Evolutionary conservation across 2,888 invertebrate genomes (phyloP), one percentile per base, ranked within the genome.

Genomic region (Synergus laeviventris): DNA sequence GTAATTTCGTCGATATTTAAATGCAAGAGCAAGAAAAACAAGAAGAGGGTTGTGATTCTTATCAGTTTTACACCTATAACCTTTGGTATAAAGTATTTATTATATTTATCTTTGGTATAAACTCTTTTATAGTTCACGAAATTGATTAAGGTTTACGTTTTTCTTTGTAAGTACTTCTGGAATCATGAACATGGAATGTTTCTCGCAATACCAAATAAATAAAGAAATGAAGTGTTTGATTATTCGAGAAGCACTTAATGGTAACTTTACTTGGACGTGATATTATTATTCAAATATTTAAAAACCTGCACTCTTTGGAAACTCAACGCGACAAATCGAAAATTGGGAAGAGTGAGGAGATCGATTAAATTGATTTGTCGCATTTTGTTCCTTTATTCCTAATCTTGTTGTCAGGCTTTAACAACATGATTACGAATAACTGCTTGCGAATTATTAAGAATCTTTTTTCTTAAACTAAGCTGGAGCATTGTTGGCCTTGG

Each of bases 401-500:
- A n/a, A 70, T 49, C 49, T 11, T 70, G 31, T n/a, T 49, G 31
- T 31, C 70, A 49, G 70, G 70, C 70, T 70, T 49, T 49, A 70
- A 70, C 70, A 49, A n/a, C 49, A 70, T 49, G 45, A 70, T 49
- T 36, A 49, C 31, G 31, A 70, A 70, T 31, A 66, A 38, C 18
- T 39, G 11, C 38, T 38, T 24, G 39, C 8, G 38, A 56, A 42
- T 18, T 24, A 21, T 12, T 56, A 24, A 31, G 14, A 56, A 1
- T 12, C 14, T 56, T 24, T 12, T 56, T 77, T 73, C 73, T 56
- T 54, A 21, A 36, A 79, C 86, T 89, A 91, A 84, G 88, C 91
- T 74, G 89, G 87, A 77, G 90, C 88, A 77, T 89, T 89, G 74
- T 84, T 86, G 60, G 87, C 86, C 78, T 85, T 87, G 31, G 83